Base-by-base conservation (phyloP, 2,888 invertebrate species). In the Oscheius sp. region DNA sequence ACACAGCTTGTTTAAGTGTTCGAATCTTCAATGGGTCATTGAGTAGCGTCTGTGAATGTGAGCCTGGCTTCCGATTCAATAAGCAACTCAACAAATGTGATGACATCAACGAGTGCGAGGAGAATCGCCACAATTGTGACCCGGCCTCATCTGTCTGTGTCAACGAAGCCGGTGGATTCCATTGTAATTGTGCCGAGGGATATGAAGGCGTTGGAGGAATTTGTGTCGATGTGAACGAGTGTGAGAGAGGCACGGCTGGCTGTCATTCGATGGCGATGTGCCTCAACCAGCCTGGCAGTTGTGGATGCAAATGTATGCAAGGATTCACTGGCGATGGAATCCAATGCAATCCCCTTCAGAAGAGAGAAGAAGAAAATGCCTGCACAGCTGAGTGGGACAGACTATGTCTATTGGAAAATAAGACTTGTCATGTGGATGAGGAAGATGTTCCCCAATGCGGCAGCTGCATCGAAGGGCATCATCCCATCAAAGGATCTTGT, bases 151-250 rank as follows among this genome's bases (percentile, higher is more conserved):
- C 94, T 67, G 89, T 92, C 78, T 96, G 96, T 88, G 92, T 92
- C 86, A 95, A 96, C 88, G 93, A 92, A 65, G 89, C 92, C 74
- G 95, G 95, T 82, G 93, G 93, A 88, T 95, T 91, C 88, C 90
- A 91, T 84, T 96, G 95, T 88, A 90, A 91, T 72, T 96, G 96
- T 88, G 91, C 91, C 85, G 91, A 92, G 79, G 94, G 94, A 87
- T 95, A 92, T 88, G 93, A 93, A 48, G 95, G 95, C 71, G 93
- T 94, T 89, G 81, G 81, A 6, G 83, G 82, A 10, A 74, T 84
- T 20, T 84, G 82, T 57, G 77, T 79, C 23, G 81, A 80, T 46
- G 74, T 78, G 25, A 78, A 82, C 61, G 80, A 82, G 57, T 82
- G 81, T 39, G 73, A 74, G 20, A 73, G 79, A 25, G 81, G 80